Evolutionary conservation across 2,113 vertebrate genomes (phyloP), one percentile per base, ranked within the genome.

Genomic region (Pongo abelii): DNA sequence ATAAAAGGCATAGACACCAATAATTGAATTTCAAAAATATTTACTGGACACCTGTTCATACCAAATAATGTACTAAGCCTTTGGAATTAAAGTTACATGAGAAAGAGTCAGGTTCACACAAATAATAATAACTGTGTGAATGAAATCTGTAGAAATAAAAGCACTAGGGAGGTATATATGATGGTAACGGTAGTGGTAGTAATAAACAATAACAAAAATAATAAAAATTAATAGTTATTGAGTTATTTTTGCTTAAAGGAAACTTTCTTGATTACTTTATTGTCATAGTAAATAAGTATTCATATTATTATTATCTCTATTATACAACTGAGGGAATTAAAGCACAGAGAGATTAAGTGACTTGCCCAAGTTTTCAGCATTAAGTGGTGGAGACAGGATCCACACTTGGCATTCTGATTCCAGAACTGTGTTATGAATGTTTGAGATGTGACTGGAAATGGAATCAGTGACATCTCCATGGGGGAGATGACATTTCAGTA

Each of bases 11-110:
- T 25, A 86, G 32, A 79, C 16, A 30, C n/a, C 4, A 74, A 67
- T 92, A 84, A 64, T 72, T 84, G 64, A 50, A 94, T 72, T 80
- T 72, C 40, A 64, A 74, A 96, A 92, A 13, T 46, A 80, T 46
- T 91, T 89, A 40, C 48, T 59, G 50, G 30, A 32, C 20, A 43
- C 38, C 22, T 0, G 23, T 78, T 90, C 13, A 75, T 79, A 55
- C 8, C 48, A 92, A 59, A 25, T 55, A 84, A 27, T 79, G 18
- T 40, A 55, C 22, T 57, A 79, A 90, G 9, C 14, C 12, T 52
- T 80, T 10, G 79, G 20, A 14, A 91, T 69, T 43, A 77, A 87
- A 89, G 40, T 10, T 38, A 38, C 8, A 38, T 72, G 57, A 72
- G 38, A 38, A 40, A 43, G 5, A 57, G 32, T 27, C 7, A 67